Evolutionary conservation across 2,797 vertebrate species (phyloP), one percentile per base, ranked within the genome.

Genomic region (Pseudomugil gertrudae): DNA sequence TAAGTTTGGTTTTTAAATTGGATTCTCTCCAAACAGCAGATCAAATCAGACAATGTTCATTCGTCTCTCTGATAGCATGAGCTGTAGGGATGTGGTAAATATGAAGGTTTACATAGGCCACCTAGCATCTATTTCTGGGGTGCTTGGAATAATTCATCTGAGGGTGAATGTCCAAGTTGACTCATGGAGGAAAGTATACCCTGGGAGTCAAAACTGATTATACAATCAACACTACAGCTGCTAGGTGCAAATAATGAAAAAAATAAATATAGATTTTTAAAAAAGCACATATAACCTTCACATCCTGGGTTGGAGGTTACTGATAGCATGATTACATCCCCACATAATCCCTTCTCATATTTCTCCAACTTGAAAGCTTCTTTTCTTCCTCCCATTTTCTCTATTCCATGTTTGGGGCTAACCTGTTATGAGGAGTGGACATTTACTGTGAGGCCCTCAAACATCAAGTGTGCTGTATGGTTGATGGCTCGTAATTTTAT

Each of bases 1-100:
- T 30, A 47, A 72, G 66, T 84, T 78, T 77, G 54, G 63, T 36
- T 78, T 83, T 79, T 57, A 81, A 68, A 85, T 82, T 78, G 76
- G 69, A 87, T 85, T 85, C 29, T 76, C 76, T 81, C 78, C 64
- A 83, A 58, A 64, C 30, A 11, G 54, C 55, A 60, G 61, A 70
- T 73, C 63, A 69, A 83, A 81, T 82, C 64, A 76, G 74, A 71
- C 1, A 2, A 43, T 35, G 45, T 66, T 55, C 58, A 50, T 77
- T 80, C 64, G 66, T 66, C 66, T 79, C 62, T 64, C 66, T 67
- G 76, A 80, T 11, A 68, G 58, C 23, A 9, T 29, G 36, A 74
- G 45, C 66, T 66, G 54, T 36, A 65, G 43, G 60, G 29, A 69
- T 65, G 68, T 0, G 11, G n/a, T 64, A 54, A 74, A 62, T 54